phyloP scores from a whole-genome alignment of 2,888 invertebrate genomes.

The Volucella zonaria region DNA sequence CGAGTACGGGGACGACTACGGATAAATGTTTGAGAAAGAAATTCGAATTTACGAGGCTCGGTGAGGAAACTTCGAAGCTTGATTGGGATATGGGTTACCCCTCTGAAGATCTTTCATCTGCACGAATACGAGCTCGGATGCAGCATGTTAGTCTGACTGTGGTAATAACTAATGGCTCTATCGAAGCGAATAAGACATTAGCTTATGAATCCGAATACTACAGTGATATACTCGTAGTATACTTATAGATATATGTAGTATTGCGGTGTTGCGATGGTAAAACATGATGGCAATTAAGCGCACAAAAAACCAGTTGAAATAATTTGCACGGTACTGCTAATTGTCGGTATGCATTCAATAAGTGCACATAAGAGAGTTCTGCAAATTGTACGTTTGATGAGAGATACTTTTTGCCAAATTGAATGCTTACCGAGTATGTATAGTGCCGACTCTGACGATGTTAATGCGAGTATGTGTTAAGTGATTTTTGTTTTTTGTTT shows the following conservation, averaged over 20 bases:
- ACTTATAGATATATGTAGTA: no score
- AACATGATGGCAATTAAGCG: conserved; percentile 50
- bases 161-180: conserved; percentile 53
- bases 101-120: no score
- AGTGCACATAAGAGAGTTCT: conserved; percentile 18
- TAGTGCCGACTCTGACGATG: background rate
- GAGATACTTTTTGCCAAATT: conserved; percentile 49
- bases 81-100: background rate
- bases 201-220: conserved; percentile 20
- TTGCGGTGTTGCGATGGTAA: conserved; percentile 18
- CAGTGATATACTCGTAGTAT: no score
- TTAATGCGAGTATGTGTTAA: conserved; percentile 26
- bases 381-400: conserved; percentile 54
- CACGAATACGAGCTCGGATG: background rate
- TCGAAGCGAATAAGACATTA: conserved; percentile 51
- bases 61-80: conserved; percentile 22
- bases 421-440: conserved; percentile 1
- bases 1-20: background rate
- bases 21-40: conserved; percentile 2
- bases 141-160: conserved; percentile 30
- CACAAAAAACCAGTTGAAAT: conserved; percentile 45
- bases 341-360: conserved; percentile 55
- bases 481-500: conserved; percentile 25
- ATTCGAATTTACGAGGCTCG: conserved; percentile 17
- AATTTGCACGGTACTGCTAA: conserved; percentile 55